These are phyloP conservation scores for Psittacula echo DNA, from an alignment of 2,797 vertebrate genomes.

Conservation along the genomic window DNA sequence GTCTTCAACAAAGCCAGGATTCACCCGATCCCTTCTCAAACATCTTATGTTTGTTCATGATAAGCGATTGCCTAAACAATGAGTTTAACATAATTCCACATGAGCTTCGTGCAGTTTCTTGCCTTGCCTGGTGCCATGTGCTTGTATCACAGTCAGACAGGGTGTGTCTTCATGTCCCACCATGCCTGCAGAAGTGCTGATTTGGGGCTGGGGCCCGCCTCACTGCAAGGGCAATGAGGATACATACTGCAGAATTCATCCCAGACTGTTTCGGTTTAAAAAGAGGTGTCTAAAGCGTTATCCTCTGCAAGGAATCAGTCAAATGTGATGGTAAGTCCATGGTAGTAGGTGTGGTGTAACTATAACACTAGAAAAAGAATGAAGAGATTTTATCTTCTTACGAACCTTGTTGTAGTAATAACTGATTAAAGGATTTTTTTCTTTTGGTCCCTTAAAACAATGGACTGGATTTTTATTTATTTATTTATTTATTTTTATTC, in stretches of 20 bases:
- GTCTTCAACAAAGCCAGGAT: neutral
- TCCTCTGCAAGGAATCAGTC: neutral
- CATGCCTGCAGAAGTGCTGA: neutral
- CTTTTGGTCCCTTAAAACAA: neutral
- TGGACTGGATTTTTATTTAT: neutral
- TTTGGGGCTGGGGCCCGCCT: neutral
- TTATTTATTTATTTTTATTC: neutral
- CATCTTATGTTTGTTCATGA: neutral
- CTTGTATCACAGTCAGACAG: neutral
- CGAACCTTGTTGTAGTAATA: neutral
- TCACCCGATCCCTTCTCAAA: neutral
- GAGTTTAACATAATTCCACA: neutral
- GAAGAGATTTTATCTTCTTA: neutral
- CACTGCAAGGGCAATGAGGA: neutral
- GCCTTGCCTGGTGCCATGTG: neutral
- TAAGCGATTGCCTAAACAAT: neutral
- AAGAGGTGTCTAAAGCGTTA: neutral
- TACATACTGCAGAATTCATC: neutral
- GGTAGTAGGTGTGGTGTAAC: neutral
- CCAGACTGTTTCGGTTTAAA: neutral
- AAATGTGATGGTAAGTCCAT: neutral
- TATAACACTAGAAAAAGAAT: neutral
- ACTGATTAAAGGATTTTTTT: neutral
- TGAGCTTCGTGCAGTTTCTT: neutral
- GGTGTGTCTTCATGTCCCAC: constrained; percentile 3